Conservation (phyloP, 2,888 invertebrate genomes). For the Pseudococcus longispinus region DNA sequence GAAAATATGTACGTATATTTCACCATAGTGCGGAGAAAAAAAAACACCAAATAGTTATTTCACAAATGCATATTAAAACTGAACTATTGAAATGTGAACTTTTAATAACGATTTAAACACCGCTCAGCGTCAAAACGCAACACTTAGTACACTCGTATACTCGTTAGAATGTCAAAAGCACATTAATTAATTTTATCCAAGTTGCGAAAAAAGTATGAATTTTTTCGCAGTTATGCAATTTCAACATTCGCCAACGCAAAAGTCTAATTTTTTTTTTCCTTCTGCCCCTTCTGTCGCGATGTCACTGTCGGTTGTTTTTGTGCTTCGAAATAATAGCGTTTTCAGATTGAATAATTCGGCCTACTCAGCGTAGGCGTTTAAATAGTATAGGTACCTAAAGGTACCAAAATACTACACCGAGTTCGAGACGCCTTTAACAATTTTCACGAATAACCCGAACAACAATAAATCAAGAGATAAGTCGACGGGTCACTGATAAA, state of each 20-base stretch:
- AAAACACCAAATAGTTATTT: neutral
- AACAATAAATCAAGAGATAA: slow-evolving; percentile 46
- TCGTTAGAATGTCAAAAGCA: neutral
- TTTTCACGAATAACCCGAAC: slow-evolving; percentile 1
- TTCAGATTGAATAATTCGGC: neutral
- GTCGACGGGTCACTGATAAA: slow-evolving; percentile 39
- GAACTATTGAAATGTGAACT: slow-evolving; percentile 8
- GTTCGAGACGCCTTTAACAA: neutral
- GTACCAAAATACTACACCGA: neutral
- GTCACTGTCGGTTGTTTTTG: neutral
- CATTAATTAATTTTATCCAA: neutral
- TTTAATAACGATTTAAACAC: neutral
- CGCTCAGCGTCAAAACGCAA: neutral
- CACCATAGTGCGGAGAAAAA: neutral
- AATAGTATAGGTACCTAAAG: neutral
- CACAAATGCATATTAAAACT: neutral
- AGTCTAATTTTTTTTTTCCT: neutral
- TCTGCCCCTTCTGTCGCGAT: neutral
- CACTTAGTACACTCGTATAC: neutral
- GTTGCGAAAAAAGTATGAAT: neutral
- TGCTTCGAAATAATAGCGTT: neutral
- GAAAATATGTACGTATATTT: too few relatives aligned
- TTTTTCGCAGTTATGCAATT: neutral
- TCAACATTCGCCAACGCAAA: neutral
- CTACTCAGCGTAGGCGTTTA: neutral